A percentile compares a stretch with the other conserved stretches of the same genome.
Conservation (phyloP, 2,888 invertebrate genomes). For the Hecatera dysodea region DNA sequence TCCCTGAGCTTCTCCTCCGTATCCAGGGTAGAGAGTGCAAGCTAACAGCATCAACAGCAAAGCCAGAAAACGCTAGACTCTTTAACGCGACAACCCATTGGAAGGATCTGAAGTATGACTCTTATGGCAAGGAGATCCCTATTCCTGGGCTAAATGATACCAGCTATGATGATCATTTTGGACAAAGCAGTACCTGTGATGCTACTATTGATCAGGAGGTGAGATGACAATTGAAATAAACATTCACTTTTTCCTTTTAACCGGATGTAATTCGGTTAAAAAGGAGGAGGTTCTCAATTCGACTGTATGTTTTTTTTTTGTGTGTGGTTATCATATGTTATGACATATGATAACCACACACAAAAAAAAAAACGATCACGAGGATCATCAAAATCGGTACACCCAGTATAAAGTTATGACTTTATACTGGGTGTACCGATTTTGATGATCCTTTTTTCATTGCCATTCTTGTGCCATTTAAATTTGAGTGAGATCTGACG, state of each 20-base stretch:
- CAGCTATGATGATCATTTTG: constrained; percentile 61
- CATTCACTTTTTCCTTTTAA: background rate
- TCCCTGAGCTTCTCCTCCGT: constrained; percentile 94
- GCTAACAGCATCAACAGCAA: constrained; percentile 76
- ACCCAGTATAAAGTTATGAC: no score
- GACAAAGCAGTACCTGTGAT: constrained; percentile 72
- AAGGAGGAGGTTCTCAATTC: no score
- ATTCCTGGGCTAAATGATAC: constrained; percentile 70
- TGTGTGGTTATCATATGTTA: no score
- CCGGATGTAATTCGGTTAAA: no score
- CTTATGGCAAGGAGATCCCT: constrained; percentile 73
- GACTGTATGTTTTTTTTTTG: no score
- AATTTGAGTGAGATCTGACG: no score
- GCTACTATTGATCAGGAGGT: constrained; percentile 82
- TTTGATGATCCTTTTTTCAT: no score
- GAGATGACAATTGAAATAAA: constrained; percentile 13
- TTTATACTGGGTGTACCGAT: no score
- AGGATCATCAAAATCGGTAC: no score
- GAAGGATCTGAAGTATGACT: constrained; percentile 86
- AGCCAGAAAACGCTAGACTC: constrained; percentile 77
- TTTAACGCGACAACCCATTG: constrained; percentile 79
- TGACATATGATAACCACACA: no score
- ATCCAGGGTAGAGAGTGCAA: constrained; percentile 82
- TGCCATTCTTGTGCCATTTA: no score
- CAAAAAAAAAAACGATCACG: no score